These are phyloP conservation scores for Rhinolophus sinicus DNA, from an alignment of 2,113 vertebrate species.

Conservation along the genomic window DNA sequence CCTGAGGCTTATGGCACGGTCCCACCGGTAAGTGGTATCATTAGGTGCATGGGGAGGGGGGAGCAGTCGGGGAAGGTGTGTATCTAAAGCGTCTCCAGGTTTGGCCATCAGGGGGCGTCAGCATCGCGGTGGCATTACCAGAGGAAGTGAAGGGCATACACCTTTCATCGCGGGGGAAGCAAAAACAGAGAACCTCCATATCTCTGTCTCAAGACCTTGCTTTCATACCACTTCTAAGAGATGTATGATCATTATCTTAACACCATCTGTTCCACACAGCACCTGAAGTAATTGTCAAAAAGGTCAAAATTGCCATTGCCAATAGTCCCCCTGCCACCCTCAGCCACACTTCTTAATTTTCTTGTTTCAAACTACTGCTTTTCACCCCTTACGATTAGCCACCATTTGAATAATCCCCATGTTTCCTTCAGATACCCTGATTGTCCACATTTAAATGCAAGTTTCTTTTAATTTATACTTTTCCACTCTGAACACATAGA, in stretches of 20 bases:
- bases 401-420: not conserved
- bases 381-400: not conserved
- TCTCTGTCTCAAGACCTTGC: not conserved
- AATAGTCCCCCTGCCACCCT: not conserved
- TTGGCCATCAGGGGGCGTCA: no score
- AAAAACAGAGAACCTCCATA: not conserved
- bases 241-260: not conserved
- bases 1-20: no score
- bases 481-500: not conserved
- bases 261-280: not conserved
- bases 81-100: not conserved
- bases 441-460: not conserved
- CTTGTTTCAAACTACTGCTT: not conserved
- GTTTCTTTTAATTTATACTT: not conserved
- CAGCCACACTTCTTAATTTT: not conserved
- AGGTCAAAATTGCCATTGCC: not conserved
- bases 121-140: rapidly evolving
- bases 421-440: not conserved
- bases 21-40: no score
- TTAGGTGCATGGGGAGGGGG: rapidly evolving
- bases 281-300: not conserved
- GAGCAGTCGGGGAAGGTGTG: no score
- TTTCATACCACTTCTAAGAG: not conserved
- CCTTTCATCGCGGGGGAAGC: not conserved
- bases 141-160: not conserved